phyloP scores from a whole-genome alignment of 2,113 vertebrate genomes.

The Gorsachius goisagi region DNA sequence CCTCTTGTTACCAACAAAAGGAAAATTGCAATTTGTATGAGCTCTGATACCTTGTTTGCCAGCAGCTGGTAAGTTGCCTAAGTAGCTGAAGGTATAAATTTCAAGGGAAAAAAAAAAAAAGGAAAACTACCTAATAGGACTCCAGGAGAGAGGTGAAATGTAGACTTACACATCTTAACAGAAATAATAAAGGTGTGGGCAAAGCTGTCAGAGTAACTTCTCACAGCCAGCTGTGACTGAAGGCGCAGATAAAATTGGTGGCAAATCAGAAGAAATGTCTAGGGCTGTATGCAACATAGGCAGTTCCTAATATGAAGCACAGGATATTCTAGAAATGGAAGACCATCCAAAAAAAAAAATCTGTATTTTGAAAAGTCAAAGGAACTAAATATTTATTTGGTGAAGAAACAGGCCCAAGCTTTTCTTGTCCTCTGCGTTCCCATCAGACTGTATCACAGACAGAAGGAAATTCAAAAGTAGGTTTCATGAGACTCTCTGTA shows the following conservation, averaged over 20 bases:
- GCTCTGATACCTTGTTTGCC: background rate
- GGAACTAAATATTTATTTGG: background rate
- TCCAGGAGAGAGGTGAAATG: background rate
- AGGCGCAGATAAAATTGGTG: background rate
- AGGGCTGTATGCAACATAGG: background rate
- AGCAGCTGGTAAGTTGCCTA: background rate
- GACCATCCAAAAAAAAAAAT: background rate
- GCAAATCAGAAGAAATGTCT: background rate
- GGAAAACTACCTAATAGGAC: background rate
- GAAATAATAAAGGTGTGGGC: constrained; percentile 28
- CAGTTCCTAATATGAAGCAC: background rate
- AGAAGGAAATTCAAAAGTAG: constrained; percentile 2
- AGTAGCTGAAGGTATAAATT: constrained; percentile 1
- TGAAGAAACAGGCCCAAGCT: background rate
- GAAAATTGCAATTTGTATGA: background rate
- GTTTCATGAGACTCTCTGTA: background rate
- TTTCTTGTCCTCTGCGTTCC: background rate
- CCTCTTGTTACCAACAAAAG: background rate
- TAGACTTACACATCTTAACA: constrained; percentile 3
- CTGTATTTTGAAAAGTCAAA: background rate
- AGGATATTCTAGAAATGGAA: background rate
- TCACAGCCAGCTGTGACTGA: background rate
- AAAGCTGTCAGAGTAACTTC: constrained; percentile 20
- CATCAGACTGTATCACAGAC: background rate
- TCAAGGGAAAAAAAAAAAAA: background rate